Evolutionary conservation across 2,888 invertebrate genomes (phyloP), one percentile per base, ranked within the genome.

Genomic region (Xestia xanthographa): DNA sequence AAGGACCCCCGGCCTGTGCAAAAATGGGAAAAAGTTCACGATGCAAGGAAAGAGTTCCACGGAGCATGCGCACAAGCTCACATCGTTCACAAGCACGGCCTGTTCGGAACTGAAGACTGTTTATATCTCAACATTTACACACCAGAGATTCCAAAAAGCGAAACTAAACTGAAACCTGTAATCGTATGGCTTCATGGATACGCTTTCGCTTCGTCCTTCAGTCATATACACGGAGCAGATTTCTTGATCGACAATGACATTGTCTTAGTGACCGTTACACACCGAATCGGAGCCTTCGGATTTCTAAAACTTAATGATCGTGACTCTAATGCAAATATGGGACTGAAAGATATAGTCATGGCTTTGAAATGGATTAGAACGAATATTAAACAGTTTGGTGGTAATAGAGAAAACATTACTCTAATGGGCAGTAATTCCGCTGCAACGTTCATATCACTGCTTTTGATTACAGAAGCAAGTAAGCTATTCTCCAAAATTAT

Each of bases 51-150:
- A n/a, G 92, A 92, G 82, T 94, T 92, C 62, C 92, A 92, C 62
- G 95, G 95, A 1, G 92, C 95, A 0, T 98, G 98, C 91, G 97
- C 98, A 0, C 98, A 98, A 92, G 87, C 95, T 1, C 97, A 97
- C 78, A 93, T 96, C 17, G 92, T 93, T 34, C 94, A 95, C 74
- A 95, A 93, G 86, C 84, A 93, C 38, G 91, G 88, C 2, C 38
- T 92, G 38, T 95, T 91, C 88, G 97, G 97, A 11, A 92, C 92
- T 67, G 97, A 97, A 92, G 97, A 97, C 89, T 98, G 98, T 86
- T 95, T 98, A 0, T 97, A 97, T 86, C 88, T 98, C n/a, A 98
- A 98, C 90, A 97, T 98, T 11, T 98, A 97, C 89, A 97, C 97
- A 11, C 97, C 97, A 2, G 90, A 91, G 75, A 86, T 97, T 78